Base-by-base conservation (phyloP, 2,113 vertebrate species). In the Reinhardtius hippoglossoides region DNA sequence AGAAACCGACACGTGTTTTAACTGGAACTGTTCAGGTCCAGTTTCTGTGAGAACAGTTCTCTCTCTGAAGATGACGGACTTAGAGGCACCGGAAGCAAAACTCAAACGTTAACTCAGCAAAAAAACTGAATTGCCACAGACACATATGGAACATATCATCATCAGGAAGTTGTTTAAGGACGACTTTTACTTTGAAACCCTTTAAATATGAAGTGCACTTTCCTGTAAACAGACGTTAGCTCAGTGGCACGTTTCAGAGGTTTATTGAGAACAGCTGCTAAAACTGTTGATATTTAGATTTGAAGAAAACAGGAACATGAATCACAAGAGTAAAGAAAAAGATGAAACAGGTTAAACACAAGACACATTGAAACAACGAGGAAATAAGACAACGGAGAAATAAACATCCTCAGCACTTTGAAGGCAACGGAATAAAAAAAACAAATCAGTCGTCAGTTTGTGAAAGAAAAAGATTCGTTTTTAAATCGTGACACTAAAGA, bases 151-250 rank as follows among this genome's bases (percentile, higher is more conserved):
- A 13, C 9, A 5, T 18, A 5, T 18, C 4, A 20, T 50, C 35
- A 44, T 4, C 31, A 54, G 40, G 20, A 50, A 21, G 21, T 3
- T 46, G 26, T 58, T 37, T 26, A 5, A 10, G 5, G 10, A 26
- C 12, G 5, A n/a, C 18, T 35, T 60, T 44, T 54, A 16, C 42
- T 80, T 64, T 71, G 10, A 71, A 85, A 65, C 10, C 63, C 13
- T 14, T 40, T 46, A n/a, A 54, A 48, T 62, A 69, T 67, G 74
- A 87, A 84, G 73, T 58, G 66, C 87, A 87, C 70, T 69, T 87
- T 65, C 9, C 48, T 63, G 18, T 69, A 74, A 84, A 84, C 65
- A 60, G 74, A 85, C 67, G 68, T 78, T 9, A 44, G 35, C 74
- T 40, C 31, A 44, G 15, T 50, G 14, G 65, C 56, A 72, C 48